Evolutionary conservation across 1,140 invertebrate species (phyloP), one percentile per base, ranked within the genome.

Genomic region (Psilanteris sp.): DNA sequence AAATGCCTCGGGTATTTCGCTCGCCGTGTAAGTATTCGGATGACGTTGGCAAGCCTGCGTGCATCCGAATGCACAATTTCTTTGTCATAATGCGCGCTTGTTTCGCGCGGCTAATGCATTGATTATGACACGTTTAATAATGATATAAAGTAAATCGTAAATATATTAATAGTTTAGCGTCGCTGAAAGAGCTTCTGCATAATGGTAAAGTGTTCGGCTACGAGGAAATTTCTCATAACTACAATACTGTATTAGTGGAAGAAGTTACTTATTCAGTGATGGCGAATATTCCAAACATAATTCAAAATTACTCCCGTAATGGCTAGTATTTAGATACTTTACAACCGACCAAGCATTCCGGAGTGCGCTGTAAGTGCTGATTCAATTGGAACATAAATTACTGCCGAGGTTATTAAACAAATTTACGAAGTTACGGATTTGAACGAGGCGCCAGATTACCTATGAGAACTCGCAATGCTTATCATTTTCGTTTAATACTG

Each of bases 381-480:
- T 57, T 57, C 52, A 39, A 68, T 68, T 57, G 32, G 31, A 41
- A 57, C 32, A 46, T 68, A 68, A 68, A 68, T 57, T 68, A 68
- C 37, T 39, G 43, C 18, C 16, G 29, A 37, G 31, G 32, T 39
- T 54, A 68, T 68, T 68, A 39, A 68, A 57, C 43, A 66, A 34
- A 68, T 68, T 68, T 36, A 48, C 26, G 11, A 46, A 55, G 43
- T 68, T 57, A 43, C n/a, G 27, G 4, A 16, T 32, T 57, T 26
- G 9, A 68, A 68, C 27, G 39, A 68, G 50, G 27, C 34, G 31
- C 18, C 22, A 7, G 50, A 48, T 26, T 54, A 24, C 20, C 64
- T 32, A 46, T 31, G 7, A 22, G 31, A 55, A 55, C 22, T 32
- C 7, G 20, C 8, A 0, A 5, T 13, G 2, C 1, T 16, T 31